phyloP scores from a whole-genome alignment of 2,113 vertebrate genomes.

The Synodontis membranacea region DNA sequence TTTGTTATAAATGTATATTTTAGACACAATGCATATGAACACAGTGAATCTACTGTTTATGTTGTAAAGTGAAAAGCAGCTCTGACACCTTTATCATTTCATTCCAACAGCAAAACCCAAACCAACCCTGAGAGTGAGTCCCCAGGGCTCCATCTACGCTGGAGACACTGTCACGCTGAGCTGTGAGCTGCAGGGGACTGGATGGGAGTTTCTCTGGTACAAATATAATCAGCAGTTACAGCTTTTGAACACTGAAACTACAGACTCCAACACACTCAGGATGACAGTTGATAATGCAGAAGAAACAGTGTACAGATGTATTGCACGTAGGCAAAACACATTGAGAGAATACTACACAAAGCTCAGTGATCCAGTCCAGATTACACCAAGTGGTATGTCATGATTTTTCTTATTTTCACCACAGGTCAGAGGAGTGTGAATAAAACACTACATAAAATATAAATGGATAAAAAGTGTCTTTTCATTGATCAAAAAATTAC shows the following conservation, averaged over 20 bases:
- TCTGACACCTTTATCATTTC: not conserved
- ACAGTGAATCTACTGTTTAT: not conserved
- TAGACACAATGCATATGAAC: too few species aligned
- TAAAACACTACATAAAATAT: not conserved
- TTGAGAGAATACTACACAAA: not conserved
- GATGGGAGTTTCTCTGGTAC: too few species aligned
- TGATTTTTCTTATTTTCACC: not conserved
- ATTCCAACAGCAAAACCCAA: not conserved
- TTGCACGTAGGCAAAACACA: not conserved
- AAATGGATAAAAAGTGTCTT: too few species aligned
- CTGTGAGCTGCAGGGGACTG: not conserved
- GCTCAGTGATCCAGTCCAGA: not conserved
- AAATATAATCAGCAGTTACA: not conserved
- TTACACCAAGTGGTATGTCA: not conserved
- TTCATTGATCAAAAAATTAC: too few species aligned
- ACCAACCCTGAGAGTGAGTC: not conserved
- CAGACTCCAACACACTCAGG: not conserved
- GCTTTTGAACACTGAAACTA: not conserved
- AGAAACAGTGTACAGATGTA: not conserved
- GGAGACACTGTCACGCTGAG: not conserved
- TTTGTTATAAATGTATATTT: too few species aligned
- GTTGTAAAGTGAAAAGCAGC: not conserved
- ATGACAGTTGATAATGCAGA: not conserved
- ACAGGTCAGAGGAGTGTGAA: not conserved
- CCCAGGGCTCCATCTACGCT: not conserved